These are phyloP conservation scores for Nomada fucata DNA, from an alignment of 2,888 invertebrate species.

Conservation along the genomic window DNA sequence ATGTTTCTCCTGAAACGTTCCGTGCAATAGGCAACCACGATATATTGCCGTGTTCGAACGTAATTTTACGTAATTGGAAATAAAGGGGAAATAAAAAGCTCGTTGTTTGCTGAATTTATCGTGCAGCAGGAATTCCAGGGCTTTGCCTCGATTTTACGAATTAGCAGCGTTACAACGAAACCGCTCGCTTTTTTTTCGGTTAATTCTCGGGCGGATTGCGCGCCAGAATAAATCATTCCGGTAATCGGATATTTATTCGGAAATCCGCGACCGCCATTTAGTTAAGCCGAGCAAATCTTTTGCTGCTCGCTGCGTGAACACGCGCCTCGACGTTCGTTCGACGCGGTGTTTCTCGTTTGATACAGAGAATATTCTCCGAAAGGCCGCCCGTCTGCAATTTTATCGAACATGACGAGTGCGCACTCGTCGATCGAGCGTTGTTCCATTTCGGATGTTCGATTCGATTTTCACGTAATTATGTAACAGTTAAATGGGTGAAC, in stretches of 20 bases:
- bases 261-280: constrained; percentile 40
- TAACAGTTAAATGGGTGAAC: no score
- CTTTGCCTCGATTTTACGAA: constrained; percentile 12
- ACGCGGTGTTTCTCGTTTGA: not conserved
- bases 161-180: constrained; percentile 16
- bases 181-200: constrained; percentile 18
- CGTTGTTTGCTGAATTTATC: constrained; percentile 30
- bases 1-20: not conserved
- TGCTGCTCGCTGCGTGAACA: not conserved
- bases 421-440: no score
- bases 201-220: constrained; percentile 17
- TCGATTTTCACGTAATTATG: no score
- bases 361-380: constrained; percentile 16
- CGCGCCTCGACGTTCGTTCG: not conserved
- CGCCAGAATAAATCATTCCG: constrained; percentile 43
- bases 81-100: constrained; percentile 15
- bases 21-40: not conserved
- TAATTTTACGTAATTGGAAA: constrained; percentile 11
- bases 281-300: constrained; percentile 42
- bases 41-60: not conserved
- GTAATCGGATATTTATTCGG: constrained; percentile 53
- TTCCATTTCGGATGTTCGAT: no score
- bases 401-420: not conserved
- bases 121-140: not conserved
- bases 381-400: not conserved